Evolutionary conservation across 2,797 vertebrate genomes (phyloP).

Genomic region (Sebastes hubbsi): DNA sequence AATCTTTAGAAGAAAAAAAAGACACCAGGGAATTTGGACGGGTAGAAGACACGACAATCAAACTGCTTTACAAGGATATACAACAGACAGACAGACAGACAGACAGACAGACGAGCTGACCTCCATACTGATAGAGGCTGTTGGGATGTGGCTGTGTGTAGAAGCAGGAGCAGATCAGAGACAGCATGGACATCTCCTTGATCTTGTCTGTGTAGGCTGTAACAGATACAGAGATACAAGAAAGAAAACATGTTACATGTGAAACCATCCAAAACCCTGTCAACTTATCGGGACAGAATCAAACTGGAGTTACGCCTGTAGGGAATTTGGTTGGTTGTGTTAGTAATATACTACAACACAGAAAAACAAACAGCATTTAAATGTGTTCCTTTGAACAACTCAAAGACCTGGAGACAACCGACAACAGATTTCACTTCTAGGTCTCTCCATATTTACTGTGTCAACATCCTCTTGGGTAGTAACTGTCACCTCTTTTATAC

Average conservation of each 20-base stretch:
- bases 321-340: background rate
- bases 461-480: background rate
- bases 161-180: constrained; percentile 93
- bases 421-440: background rate
- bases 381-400: background rate
- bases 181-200: constrained; percentile 92
- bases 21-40: background rate
- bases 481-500: background rate
- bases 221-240: constrained; percentile 29
- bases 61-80: background rate
- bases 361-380: background rate
- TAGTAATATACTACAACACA: background rate
- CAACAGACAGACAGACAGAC: no score
- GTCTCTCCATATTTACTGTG: background rate
- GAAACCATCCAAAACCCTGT: background rate
- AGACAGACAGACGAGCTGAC: constrained; percentile 59
- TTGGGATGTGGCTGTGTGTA: constrained; percentile 89
- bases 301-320: background rate
- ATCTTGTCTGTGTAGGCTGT: constrained; percentile 94
- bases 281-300: background rate
- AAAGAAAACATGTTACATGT: background rate
- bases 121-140: constrained; percentile 87
- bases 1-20: background rate
- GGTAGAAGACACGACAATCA: background rate
- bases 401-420: background rate